phyloP scores from a whole-genome alignment of 2,797 vertebrate species.

The Labeo calbasu region DNA sequence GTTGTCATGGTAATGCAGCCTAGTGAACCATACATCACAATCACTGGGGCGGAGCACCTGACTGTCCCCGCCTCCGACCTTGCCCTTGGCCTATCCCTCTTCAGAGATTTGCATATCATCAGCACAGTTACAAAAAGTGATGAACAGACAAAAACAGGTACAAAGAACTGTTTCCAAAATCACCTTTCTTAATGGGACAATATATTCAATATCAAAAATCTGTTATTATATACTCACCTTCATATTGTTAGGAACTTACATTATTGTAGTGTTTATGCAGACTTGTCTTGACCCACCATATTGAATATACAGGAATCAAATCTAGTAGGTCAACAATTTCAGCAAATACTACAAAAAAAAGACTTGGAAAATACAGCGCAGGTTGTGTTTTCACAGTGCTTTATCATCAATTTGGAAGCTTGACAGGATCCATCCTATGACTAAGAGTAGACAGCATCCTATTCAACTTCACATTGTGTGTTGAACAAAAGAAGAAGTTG shows the following conservation, averaged over 20 bases:
- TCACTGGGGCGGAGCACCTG: conserved; percentile 87
- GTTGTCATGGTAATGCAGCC: conserved; percentile 94
- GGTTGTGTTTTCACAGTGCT: not conserved
- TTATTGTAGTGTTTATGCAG: not conserved
- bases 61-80: conserved; percentile 84
- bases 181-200: not conserved
- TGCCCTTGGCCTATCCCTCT: conserved; percentile 81
- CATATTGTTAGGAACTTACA: not conserved
- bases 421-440: not conserved
- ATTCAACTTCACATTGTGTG: not conserved
- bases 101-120: conserved; percentile 90
- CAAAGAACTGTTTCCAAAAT: not conserved
- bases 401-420: conserved; percentile 4
- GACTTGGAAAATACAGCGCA: not conserved
- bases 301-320: not conserved
- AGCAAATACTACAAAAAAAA: not conserved
- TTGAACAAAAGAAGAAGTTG: conserved; percentile 1
- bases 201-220: not conserved
- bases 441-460: not conserved
- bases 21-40: conserved; percentile 91
- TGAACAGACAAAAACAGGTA: conserved; percentile 75
- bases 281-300: not conserved
- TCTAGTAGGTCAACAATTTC: not conserved
- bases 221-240: not conserved
- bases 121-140: conserved; percentile 87